Base-by-base conservation (phyloP, 1,140 invertebrate species). In the Bacillus rossius region DNA sequence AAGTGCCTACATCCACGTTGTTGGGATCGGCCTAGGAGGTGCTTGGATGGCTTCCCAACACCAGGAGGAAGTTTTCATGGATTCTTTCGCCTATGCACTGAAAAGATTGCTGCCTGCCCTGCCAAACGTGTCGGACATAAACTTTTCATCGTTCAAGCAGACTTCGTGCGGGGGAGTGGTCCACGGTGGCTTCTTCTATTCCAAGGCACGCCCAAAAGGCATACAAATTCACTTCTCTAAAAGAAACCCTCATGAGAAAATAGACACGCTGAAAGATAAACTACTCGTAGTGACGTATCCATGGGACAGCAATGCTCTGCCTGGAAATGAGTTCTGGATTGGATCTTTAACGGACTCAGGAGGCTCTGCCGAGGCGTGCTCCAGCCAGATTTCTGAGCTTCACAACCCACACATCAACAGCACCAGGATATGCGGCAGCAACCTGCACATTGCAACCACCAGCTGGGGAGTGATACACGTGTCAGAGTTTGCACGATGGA, bases 301-400 rank as follows among this genome's bases (percentile, higher is more conserved):
- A 1, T 84, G 83, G 79, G 84, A 86, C 67, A 79, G 81, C 8
- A 87, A 87, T 64, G 76, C 84, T 1, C 73, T 84, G 53, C 84
- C 84, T 2, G 71, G 70, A 3, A 74, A 73, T 62, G 73, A 72
- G 65, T 76, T 70, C 65, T 76, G 70, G 76, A 62, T 47, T 29
- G 69, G 65, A 29, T 69, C 45, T 64, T 63, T 73, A 64, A 64
- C 65, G 0, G 64, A 69, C 1, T 79, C 83, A 5, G 81, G 83
- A 0, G 84, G 86, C 64, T 77, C 84, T 0, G 84, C 84, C 0
- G 81, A 84, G 0, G 84, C 79, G 0, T 80, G 78, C 55, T 82
- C 79, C 34, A 78, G 72, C 0, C 75, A 82, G 51, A 74, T 84
- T 29, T 61, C 79, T 0, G 81, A 84, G 66, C 65, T 84, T 3